Base-by-base conservation (phyloP, 2,113 vertebrate genomes). In the Oplegnathus fasciatus region DNA sequence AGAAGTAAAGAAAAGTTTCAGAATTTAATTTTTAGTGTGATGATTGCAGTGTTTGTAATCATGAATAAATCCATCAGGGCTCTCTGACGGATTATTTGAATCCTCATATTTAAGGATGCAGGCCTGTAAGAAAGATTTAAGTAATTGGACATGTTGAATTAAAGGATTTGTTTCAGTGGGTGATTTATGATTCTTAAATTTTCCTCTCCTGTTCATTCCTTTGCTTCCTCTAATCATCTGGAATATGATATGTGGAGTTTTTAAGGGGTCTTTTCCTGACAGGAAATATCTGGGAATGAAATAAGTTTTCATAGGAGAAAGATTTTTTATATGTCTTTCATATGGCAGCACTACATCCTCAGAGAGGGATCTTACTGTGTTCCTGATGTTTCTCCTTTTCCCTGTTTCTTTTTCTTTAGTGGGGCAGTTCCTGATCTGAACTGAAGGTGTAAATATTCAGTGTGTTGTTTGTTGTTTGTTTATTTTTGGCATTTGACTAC, bases 261-360 rank as follows among this genome's bases (percentile, higher is more conserved):
- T 54, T 40, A 30, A 26, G 4, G 24, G 24, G 3, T 13, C 4
- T 76, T 34, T 60, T 46, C 55, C 32, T 24, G 55, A 70, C 42
- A 61, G 78, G 67, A 80, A 70, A 61, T 48, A 71, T 71, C 57
- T 80, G 77, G 66, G 55, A 62, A 40, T 52, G 2, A 73, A 40
- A 42, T 67, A 17, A 57, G 42, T 42, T 32, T 18, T 30, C 48
- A 5, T 0, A 40, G 50, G 14, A 54, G 73, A 61, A 52, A 40
- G 15, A 37, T 5, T 18, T 34, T 79, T 69, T 34, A 9, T 60
- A 28, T 37, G 34, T 65, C 30, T 76, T n/a, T 37, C 44, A 76
- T 18, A 40, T 52, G 60, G 32, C 14, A n/a, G 26, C 22, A 18
- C 14, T 5, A 1, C 15, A 1, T 44, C 54, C 30, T 34, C 50